These are phyloP conservation scores for Phlogophora meticulosa DNA, from an alignment of 2,888 invertebrate genomes.

Conservation along the genomic window DNA sequence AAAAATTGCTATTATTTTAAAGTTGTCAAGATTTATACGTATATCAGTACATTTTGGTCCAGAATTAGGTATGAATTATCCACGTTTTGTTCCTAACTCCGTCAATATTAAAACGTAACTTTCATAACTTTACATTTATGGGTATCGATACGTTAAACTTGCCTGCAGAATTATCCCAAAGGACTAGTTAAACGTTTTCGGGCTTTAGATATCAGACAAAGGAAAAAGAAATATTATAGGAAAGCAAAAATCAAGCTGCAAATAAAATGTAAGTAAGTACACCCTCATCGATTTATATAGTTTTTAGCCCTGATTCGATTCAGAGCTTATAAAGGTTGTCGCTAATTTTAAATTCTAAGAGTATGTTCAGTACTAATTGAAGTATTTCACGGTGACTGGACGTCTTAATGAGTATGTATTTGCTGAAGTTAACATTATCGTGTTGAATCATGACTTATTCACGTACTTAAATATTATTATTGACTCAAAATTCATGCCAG, in stretches of 20 bases:
- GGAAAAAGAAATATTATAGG: no score
- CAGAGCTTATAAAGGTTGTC: background rate
- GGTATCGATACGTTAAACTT: background rate
- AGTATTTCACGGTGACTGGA: slow-evolving; percentile 6
- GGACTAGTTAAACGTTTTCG: background rate
- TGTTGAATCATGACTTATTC: background rate
- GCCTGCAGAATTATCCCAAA: background rate
- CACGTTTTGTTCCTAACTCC: background rate
- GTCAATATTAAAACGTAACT: slow-evolving; percentile 13
- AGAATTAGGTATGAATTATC: slow-evolving; percentile 9
- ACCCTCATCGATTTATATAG: background rate
- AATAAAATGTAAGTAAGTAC: background rate
- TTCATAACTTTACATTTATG: slow-evolving; percentile 19
- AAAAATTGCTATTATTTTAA: background rate
- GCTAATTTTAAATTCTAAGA: background rate
- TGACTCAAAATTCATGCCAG: background rate
- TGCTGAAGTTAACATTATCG: background rate
- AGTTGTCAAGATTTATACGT: slow-evolving; percentile 5
- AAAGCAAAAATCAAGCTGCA: background rate
- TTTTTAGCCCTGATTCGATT: slow-evolving; percentile 7
- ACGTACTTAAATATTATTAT: background rate
- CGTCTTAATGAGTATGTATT: slow-evolving; percentile 8
- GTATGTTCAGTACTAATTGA: slow-evolving; percentile 3
- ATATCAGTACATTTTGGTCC: background rate
- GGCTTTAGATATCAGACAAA: background rate